Evolutionary conservation across 2,113 vertebrate genomes (phyloP), one percentile per base, ranked within the genome.

Genomic region (Pithys albifrons): DNA sequence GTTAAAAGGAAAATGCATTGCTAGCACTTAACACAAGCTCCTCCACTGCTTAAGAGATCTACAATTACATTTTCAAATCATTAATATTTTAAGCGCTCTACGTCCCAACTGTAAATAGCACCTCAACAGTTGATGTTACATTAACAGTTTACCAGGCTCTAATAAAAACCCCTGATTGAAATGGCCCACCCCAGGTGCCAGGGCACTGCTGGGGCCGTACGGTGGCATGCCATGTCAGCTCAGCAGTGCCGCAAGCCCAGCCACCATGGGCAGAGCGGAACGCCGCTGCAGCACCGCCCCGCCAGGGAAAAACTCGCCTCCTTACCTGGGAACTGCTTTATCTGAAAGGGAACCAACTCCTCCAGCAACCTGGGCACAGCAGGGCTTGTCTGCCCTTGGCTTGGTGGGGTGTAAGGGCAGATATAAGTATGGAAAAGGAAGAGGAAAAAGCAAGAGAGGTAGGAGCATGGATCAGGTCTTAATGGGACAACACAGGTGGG

Each of bases 61-160:
- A 97, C 97, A 97, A 97, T 98, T 97, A 97, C 92, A 95, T 94
- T 97, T 97, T 89, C 96, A 96, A 96, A 95, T 90, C 95, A 94
- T 97, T 97, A 98, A 97, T 98, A 97, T 97, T 98, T 98, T 92
- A 98, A 98, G 96, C 91, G 70, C 89, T 96, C 97, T 89, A 73
- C 91, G 91, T 93, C 95, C 96, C 91, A 96, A 97, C 16, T 46
- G 95, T 96, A 96, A 96, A 97, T 62, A 97, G 96, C 95, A 93
- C 86, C 97, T 76, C 46, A 61, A 91, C 91, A 94, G 66, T 55
- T 48, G 70, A 80, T 2, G 3, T 86, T 78, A 75, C 20, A 9
- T 66, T 90, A 88, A 58, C 88, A 37, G 85, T 77, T 85, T 86
- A 29, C 14, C 58, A 73, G 12, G 48, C 85, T 35, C 19, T 16